Evolutionary conservation across 2,113 vertebrate species (phyloP), one percentile per base, ranked within the genome.

Genomic region (Pterophyllum scalare): DNA sequence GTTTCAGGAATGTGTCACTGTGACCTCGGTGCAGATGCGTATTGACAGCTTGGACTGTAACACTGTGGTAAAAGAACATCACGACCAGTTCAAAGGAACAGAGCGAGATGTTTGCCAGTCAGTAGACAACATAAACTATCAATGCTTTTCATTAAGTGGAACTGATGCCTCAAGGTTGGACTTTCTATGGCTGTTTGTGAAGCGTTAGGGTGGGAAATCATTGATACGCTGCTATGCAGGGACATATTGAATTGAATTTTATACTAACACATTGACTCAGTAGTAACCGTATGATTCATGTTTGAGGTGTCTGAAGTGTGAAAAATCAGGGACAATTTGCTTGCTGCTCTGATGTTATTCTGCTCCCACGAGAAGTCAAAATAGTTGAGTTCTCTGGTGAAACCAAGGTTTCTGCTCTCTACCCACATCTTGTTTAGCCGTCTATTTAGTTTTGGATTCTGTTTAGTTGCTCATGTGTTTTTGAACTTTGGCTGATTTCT

Each of bases 331-430:
- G 35, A 49, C 56, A 56, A 14, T 52, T 19, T 13, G 75, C 43
- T 65, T 24, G 26, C 61, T 46, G 82, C 75, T 81, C 65, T 56
- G 33, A 65, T 57, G 54, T 82, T 31, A 13, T 60, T 74, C 35
- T 78, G 57, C 33, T 79, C 43, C 60, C 35, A 49, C 15, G 7
- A 35, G 17, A 28, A 65, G 75, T 79, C 79, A 79, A 67, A 79
- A 82, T 43, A 56, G 26, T 75, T 7, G 59, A 64, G 58, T 17
- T 40, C 31, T 64, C 43, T 22, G 35, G 59, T n/a, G 59, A 31
- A 67, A 78, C 24, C 64, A 35, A 74, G 49, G 59, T 56, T 72
- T 72, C 75, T 78, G 58, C 46, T 35, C 20, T 54, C 38, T 5
- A 52, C 17, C 78, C 78, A 70, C 43, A 3, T 59, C 62, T 60